Evolutionary conservation across 2,113 vertebrate genomes (phyloP), one percentile per base, ranked within the genome.

Genomic region (Rutilus rutilus): DNA sequence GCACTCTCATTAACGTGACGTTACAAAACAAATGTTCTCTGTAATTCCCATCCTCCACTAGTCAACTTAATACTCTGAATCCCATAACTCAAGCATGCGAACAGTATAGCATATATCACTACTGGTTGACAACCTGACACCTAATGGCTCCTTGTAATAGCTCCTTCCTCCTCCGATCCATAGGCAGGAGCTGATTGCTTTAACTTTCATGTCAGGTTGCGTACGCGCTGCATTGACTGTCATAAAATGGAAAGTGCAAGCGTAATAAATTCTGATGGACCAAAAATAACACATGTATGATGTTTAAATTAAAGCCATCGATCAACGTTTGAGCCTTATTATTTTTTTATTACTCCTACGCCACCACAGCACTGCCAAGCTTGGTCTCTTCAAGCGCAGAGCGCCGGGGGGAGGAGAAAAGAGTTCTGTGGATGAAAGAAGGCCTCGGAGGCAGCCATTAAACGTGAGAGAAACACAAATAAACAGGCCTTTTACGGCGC

Each of bases 221-320:
- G 4, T 19, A 85, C 62, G 67, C 33, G 47, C 45, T 78, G 69
- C 75, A 45, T 85, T 71, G 84, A n/a, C 47, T 60, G 50, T 30
- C 69, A 82, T 42, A 84, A 81, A 82, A 82, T 45, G 2, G 50
- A 75, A 87, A 67, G 76, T 57, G 65, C 17, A 45, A 52, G 47
- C 42, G 4, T 78, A 65, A 88, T 73, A 73, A 57, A 84, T 86
- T 86, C 82, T 23, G 57, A 88, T 77, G 67, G 76, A 75, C 67
- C 12, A 64, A 82, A 84, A 89, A 86, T 79, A 88, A 77, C 81
- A 83, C 77, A 86, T 85, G 80, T 83, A 90, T 90, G 88, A 90
- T 89, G 83, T 91, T 92, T 90, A 91, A 92, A 93, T 93, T 89
- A 93, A 92, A 93, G 82, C 90, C 88, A 92, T 93, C 88, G 39